Evolutionary conservation across 2,797 vertebrate species (phyloP), one percentile per base, ranked within the genome.

Genomic region (Chaetophractus vellerosus): DNA sequence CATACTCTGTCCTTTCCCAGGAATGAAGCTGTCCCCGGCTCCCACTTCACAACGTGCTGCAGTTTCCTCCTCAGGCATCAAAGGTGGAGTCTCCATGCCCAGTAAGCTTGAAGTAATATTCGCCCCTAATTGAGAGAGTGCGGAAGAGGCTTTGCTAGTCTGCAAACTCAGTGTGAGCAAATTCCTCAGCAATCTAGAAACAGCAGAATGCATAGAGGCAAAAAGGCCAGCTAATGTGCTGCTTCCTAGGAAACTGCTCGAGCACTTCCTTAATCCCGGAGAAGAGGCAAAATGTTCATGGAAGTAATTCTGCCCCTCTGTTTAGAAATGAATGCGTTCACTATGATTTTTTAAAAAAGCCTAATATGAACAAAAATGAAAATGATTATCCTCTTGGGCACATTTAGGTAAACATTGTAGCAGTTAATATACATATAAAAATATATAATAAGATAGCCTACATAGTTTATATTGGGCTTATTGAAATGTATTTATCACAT

Each of bases 171-270:
- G 31, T 6, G 14, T 61, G 68, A 88, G 50, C 28, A 64, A 52
- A 41, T 45, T 63, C 59, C 23, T 93, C 61, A 80, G 79, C 64
- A 80, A n/a, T 88, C 75, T 36, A 76, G 52, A 91, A 88, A 90
- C 14, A 12, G 69, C 52, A 55, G 59, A 88, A 71, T 50, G 45
- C 81, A 92, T 66, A 93, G 80, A 36, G 38, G 38, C 52, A 48
- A 61, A 69, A 79, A 63, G 50, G 45, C 69, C 45, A 79, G 66
- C 63, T 19, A 57, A 63, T 5, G 1, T 28, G 26, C 31, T 75
- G 23, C n/a, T 69, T 82, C 31, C 24, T 78, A 21, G 21, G 52
- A 93, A 28, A 26, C 48, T 64, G 7, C 11, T n/a, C 19, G 69
- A 38, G 16, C 28, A 45, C 57, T 63, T 86, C 12, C 74, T 9